phyloP scores from a whole-genome alignment of 2,888 invertebrate species.

The Yponomeuta evonymella region DNA sequence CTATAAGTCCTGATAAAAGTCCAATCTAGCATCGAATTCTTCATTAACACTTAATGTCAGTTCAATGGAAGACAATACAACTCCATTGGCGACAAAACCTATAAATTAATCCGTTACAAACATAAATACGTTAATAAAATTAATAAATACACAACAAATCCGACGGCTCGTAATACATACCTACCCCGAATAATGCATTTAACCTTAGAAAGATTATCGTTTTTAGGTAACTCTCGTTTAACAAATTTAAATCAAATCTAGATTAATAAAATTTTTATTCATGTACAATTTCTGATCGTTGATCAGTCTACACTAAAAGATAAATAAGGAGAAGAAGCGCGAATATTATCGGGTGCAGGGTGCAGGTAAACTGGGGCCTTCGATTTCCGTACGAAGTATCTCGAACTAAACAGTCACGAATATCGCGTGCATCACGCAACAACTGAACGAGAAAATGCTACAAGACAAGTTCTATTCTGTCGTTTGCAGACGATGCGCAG shows the following conservation, averaged over 20 bases:
- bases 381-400: background rate
- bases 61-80: constrained; percentile 53
- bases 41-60: constrained; percentile 33
- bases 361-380: background rate
- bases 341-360: background rate
- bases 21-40: constrained; percentile 2
- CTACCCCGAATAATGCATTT: constrained; percentile 7
- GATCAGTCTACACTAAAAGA: constrained; percentile 1
- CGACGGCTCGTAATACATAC: background rate
- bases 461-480: too few species aligned
- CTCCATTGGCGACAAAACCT: constrained; percentile 18
- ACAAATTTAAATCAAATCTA: background rate
- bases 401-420: too few species aligned
- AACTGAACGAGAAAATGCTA: too few species aligned
- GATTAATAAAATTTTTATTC: background rate
- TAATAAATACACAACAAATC: constrained; percentile 9
- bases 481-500: too few species aligned
- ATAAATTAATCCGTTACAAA: constrained; percentile 17
- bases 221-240: constrained; percentile 14
- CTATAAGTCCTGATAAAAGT: background rate
- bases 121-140: constrained; percentile 19
- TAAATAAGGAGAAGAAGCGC: background rate
- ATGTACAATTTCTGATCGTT: constrained; percentile 8
- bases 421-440: too few species aligned
- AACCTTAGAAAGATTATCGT: constrained; percentile 13